Evolutionary conservation across 37 sponge, comb jelly and placozoan genomes (phyloP).

Genomic region (Halisarca cf. caerulea): DNA sequence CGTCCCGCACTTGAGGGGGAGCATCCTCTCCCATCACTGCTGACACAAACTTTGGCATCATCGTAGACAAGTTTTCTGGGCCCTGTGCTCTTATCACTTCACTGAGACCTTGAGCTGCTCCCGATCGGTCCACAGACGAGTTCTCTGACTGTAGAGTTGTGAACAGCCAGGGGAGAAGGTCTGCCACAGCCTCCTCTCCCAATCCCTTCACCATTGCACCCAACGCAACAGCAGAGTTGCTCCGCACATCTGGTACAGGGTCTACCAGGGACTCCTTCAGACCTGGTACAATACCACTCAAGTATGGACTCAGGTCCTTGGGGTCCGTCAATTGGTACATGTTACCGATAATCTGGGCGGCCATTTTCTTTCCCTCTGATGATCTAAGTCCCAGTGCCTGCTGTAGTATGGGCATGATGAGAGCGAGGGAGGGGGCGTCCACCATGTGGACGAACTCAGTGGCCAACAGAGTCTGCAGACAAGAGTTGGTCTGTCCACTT

Average conservation of each 20-base stretch:
- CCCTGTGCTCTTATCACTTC: conserved; percentile 71
- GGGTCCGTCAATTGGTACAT: conserved; percentile 93
- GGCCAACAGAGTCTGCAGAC: conserved; percentile 84
- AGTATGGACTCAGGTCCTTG: conserved; percentile 95
- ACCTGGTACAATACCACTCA: conserved; percentile 88
- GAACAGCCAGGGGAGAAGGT: conserved; percentile 90
- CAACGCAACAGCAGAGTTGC: conserved; percentile 78
- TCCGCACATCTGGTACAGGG: conserved; percentile 87
- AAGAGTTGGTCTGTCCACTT: conserved; percentile 66
- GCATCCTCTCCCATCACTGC: conserved; percentile 42
- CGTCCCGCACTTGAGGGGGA: conserved; percentile 88
- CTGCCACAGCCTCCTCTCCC: conserved; percentile 75
- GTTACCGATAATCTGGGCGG: conserved; percentile 94
- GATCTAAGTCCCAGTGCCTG: conserved; percentile 85
- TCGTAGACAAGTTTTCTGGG: conserved; percentile 50
- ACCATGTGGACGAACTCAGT: conserved; percentile 97
- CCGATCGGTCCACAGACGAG: conserved; percentile 93
- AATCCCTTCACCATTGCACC: conserved; percentile 91
- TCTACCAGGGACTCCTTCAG: conserved; percentile 90
- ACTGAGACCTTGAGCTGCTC: conserved; percentile 92
- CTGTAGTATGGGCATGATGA: conserved; percentile 94
- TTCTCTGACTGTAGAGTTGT: conserved; percentile 69
- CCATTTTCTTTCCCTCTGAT: conserved; percentile 96
- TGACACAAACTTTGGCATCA: conserved; percentile 86
- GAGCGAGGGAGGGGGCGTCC: conserved; percentile 97